These are phyloP conservation scores for Scaptodrosophila lebanonensis DNA, from an alignment of 1,140 invertebrate species.

Conservation along the genomic window DNA sequence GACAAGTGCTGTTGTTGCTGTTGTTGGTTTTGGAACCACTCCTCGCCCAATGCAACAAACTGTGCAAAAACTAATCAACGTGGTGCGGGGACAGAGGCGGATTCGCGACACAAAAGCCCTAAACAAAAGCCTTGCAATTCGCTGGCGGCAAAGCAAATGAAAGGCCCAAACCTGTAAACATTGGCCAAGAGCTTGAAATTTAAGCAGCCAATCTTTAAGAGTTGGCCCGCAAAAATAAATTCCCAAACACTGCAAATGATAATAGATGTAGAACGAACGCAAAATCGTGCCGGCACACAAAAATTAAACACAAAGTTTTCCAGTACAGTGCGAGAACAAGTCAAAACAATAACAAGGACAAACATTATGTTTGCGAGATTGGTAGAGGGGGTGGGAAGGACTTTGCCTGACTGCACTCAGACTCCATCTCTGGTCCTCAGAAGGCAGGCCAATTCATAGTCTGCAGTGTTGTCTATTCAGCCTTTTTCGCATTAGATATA, in stretches of 20 bases:
- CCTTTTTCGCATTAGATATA: too few relatives aligned
- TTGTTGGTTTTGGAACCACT: slow-evolving; percentile 1
- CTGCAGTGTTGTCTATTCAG: too few relatives aligned
- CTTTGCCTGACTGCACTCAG: too few relatives aligned
- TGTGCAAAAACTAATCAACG: slow-evolving; percentile 58
- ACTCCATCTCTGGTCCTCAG: too few relatives aligned
- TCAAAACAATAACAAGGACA: slow-evolving; percentile 74
- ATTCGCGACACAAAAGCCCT: slow-evolving; percentile 33
- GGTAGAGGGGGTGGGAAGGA: too few relatives aligned
- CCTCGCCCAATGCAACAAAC: slow-evolving; percentile 27
- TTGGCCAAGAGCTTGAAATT: not conserved
- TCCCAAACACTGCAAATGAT: slow-evolving; percentile 69
- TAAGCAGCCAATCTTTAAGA: slow-evolving; percentile 9
- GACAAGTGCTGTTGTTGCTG: slow-evolving; percentile 22
- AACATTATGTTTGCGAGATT: slow-evolving; percentile 44
- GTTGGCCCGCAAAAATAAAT: slow-evolving; percentile 66
- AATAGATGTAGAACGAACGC: slow-evolving; percentile 72
- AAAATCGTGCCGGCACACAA: slow-evolving; percentile 50
- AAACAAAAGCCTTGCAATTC: slow-evolving; percentile 32
- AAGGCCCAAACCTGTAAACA: not conserved
- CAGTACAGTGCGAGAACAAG: slow-evolving; percentile 67
- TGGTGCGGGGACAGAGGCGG: slow-evolving; percentile 7
- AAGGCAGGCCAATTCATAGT: too few relatives aligned
- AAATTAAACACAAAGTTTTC: slow-evolving; percentile 69
- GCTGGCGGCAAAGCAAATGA: slow-evolving; percentile 10